phyloP scores from a whole-genome alignment of 92 coral and sea anemone species.

The Blastomussa wellsi region DNA sequence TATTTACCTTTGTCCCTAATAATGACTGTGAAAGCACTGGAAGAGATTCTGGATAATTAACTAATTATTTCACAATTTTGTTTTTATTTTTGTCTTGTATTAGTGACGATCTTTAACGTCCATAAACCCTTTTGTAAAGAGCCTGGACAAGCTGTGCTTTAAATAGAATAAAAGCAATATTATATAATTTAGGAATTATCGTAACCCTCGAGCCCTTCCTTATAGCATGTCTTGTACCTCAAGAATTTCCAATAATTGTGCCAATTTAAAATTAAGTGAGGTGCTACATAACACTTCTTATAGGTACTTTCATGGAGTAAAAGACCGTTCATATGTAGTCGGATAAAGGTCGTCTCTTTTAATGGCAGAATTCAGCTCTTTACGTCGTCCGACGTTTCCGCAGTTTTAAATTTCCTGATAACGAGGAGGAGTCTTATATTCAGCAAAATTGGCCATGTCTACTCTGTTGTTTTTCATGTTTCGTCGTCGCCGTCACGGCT shows the following conservation, averaged over 20 bases:
- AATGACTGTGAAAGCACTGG: neutral
- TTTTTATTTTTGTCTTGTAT: no score
- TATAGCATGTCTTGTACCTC: neutral
- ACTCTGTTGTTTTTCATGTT: neutral
- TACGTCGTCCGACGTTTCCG: neutral
- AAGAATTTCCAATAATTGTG: neutral
- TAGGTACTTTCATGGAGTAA: neutral
- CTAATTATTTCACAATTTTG: neutral
- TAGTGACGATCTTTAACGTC: no score
- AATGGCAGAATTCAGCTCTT: neutral
- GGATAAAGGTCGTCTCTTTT: neutral
- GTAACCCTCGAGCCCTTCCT: no score
- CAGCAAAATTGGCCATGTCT: neutral
- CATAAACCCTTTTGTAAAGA: neutral
- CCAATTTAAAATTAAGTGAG: neutral
- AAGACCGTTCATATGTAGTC: neutral
- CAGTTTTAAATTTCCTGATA: neutral
- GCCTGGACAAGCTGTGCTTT: neutral
- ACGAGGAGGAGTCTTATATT: neutral
- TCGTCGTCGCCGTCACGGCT: slow-evolving; percentile 26
- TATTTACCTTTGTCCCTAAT: neutral
- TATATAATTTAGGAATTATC: neutral
- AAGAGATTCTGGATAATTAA: neutral
- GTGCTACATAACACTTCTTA: neutral
- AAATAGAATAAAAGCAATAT: neutral